Evolutionary conservation across 2,113 vertebrate genomes (phyloP), one percentile per base, ranked within the genome.

Genomic region (Puntigrus tetrazona): DNA sequence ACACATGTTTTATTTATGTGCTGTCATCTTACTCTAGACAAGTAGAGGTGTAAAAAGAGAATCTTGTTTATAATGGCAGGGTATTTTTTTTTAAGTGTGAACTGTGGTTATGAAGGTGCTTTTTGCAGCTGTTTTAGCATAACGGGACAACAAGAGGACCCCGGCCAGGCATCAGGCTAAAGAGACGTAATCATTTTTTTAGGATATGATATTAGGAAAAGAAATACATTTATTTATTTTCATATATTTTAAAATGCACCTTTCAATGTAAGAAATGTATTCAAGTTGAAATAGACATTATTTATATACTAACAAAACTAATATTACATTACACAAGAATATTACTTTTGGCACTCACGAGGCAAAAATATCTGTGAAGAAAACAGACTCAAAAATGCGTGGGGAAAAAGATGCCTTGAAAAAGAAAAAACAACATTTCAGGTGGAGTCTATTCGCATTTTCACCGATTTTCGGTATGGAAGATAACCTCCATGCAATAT

Each of bases 1-100:
- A 86, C 82, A 86, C 36, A 77, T 86, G 82, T 84, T 84, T 73
- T 84, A 76, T 82, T 82, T 67, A 88, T 88, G 79, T 76, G 57
- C 82, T 50, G 70, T 82, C 72, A 31, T 77, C 65, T 8, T 1
- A 45, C n/a, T 10, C 65, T 41, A 52, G 81, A 83, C 67, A n/a
- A 59, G 57, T n/a, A 81, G 38, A 20, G 20, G 81, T 14, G 59
- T 59, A 59, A 82, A 78, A 84, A 77, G 73, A 75, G 75, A 88
- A 25, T 52, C 77, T 70, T n/a, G 52, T 85, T 84, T 67, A 77
- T 4, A 76, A 87, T 52, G 88, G 76, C 84, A 76, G 20, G 11
- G 29, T 79, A 27, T 29, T 84, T n/a, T n/a, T n/a, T n/a, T n/a
- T 85, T 20, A 78, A 81, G 61, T 78, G 83, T 80, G 61, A 81